Evolutionary conservation across 2,888 invertebrate species (phyloP), one percentile per base, ranked within the genome.

Genomic region (Helleia helle): DNA sequence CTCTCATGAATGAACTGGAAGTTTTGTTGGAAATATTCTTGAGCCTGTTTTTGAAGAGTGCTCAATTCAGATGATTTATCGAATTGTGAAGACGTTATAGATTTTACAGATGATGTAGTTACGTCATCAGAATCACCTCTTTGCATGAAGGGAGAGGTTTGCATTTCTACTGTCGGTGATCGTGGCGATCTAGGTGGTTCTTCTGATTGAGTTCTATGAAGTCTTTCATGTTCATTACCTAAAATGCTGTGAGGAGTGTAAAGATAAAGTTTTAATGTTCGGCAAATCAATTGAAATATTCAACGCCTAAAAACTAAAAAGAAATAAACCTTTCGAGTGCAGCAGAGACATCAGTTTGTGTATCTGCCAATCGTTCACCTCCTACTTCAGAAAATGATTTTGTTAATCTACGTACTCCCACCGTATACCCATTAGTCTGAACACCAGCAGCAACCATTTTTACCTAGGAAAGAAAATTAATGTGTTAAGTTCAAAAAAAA

Each of bases 361-460:
- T 54, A 45, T 75, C 76, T 28, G 62, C 67, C 58, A 71, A 65
- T 47, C 74, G 65, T 42, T 72, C 80, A 12, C 71, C 75, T 36
- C 79, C 76, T 28, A 93, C 93, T 80, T 94, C 94, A 2, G 94
- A 94, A 50, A 91, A 91, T 41, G 94, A 94, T 74, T 95, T 95
- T 28, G 91, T 92, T 46, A 95, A 77, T 71, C 93, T 91, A 53
- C 94, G 87, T 30, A 58, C 56, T 43, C 83, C 85, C 45, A 87
- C 71, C 42, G 89, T 79, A 44, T 89, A 80, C 1, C 95, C 95
- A 72, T 95, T 95, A 2, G 95, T 95, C 79, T 95, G 95, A 6
- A 95, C 95, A 12, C 94, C 94, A 64, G 95, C 94, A 7, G 94
- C 95, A 30, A 95, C 93, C 90, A 94, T 94, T 71, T 92, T 92